Percentiles rank a stretch among this genome's conserved stretches.
Evolutionary conservation across 1,140 invertebrate species (phyloP).

Genomic region (Zaprionus ghesquierei): DNA sequence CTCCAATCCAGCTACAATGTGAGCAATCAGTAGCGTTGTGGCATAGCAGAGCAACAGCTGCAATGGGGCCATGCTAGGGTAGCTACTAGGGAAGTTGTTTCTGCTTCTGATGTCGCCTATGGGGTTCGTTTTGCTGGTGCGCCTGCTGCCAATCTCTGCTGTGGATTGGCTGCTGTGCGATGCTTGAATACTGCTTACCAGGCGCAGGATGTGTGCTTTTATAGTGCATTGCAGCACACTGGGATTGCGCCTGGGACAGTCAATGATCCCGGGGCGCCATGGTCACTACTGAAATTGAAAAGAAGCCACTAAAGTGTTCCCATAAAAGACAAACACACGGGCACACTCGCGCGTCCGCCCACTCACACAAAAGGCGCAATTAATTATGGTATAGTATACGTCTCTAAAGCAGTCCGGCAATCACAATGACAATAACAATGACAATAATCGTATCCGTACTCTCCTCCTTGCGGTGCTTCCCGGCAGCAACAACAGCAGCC

Average conservation of each 20-base stretch:
- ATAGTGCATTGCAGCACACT: slow-evolving; percentile 28
- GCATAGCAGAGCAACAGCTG: slow-evolving; percentile 67
- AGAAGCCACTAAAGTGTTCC: slow-evolving; percentile 66
- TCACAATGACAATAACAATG: slow-evolving; percentile 1
- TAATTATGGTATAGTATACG: slow-evolving; percentile 74
- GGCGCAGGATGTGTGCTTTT: slow-evolving; percentile 40
- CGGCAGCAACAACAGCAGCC: background rate
- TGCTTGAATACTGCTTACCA: slow-evolving; percentile 50
- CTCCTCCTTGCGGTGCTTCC: slow-evolving; percentile 64
- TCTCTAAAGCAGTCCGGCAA: slow-evolving; percentile 48
- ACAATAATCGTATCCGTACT: background rate
- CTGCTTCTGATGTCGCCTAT: background rate
- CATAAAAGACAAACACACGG: slow-evolving; percentile 2
- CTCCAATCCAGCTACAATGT: slow-evolving; percentile 41
- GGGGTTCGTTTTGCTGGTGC: slow-evolving; percentile 5
- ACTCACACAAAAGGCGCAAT: slow-evolving; percentile 53
- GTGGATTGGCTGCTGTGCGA: slow-evolving; percentile 2
- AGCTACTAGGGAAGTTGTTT: background rate
- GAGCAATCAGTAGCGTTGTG: slow-evolving; percentile 58
- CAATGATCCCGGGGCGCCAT: slow-evolving; percentile 57
- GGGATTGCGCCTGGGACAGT: slow-evolving; percentile 38
- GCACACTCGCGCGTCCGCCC: background rate
- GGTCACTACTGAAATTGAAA: slow-evolving; percentile 65
- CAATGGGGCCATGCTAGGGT: slow-evolving; percentile 66
- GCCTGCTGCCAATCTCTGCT: slow-evolving; percentile 1